Evolutionary conservation across 2,888 invertebrate genomes (phyloP).

Genomic region (Spisula solida): DNA sequence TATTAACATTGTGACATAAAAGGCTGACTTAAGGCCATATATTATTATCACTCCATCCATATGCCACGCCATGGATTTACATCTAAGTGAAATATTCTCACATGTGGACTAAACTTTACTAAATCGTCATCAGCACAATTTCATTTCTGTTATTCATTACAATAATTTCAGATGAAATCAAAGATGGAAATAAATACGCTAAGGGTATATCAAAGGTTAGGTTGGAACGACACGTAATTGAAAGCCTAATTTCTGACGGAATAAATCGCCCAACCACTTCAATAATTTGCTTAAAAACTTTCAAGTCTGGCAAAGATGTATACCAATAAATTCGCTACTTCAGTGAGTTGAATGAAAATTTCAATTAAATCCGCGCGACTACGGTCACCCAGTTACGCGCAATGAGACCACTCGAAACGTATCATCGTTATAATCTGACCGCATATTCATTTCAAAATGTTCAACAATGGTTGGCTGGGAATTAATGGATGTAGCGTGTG

Average conservation of each 20-base stretch:
- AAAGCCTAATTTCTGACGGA: constrained; percentile 57
- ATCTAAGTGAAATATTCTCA: constrained; percentile 2
- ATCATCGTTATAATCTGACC: constrained; percentile 40
- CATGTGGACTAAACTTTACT: background rate
- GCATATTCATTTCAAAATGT: constrained; percentile 61
- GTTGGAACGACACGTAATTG: constrained; percentile 47
- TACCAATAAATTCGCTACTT: constrained; percentile 65
- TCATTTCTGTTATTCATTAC: constrained; percentile 34
- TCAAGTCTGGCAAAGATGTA: constrained; percentile 53
- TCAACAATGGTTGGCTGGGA: constrained; percentile 39
- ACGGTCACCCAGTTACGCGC: constrained; percentile 44
- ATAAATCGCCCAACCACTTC: constrained; percentile 59
- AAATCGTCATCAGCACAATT: background rate
- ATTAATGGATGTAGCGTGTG: constrained; percentile 60
- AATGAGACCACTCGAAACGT: constrained; percentile 43
- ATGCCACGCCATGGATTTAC: constrained; percentile 1
- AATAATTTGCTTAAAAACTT: constrained; percentile 51
- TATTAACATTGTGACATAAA: background rate
- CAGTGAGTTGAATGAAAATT: constrained; percentile 67
- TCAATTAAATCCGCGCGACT: constrained; percentile 63
- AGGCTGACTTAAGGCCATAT: background rate
- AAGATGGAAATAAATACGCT: constrained; percentile 56
- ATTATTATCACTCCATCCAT: background rate
- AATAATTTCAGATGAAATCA: constrained; percentile 43
- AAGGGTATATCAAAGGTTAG: constrained; percentile 52